phyloP scores from a whole-genome alignment of 2,113 vertebrate genomes.

The Lathamus discolor region DNA sequence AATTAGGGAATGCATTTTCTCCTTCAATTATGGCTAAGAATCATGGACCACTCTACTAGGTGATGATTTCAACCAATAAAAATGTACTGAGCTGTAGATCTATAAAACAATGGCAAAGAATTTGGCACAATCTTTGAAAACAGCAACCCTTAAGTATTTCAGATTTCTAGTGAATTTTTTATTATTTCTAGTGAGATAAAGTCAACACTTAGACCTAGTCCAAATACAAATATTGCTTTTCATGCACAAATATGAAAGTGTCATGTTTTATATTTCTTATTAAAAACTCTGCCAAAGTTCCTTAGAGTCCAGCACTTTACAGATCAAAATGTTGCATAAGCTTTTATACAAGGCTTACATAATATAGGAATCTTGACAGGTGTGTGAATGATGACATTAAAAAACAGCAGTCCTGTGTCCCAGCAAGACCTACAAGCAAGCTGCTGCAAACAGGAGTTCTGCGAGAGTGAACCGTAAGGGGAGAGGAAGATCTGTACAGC shows the following conservation, averaged over 20 bases:
- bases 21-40: neutral
- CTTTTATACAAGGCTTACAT: neutral
- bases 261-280: neutral
- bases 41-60: neutral
- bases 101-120: neutral
- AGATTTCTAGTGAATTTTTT: neutral
- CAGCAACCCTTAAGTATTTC: neutral
- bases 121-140: neutral
- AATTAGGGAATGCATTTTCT: neutral
- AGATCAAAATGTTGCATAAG: neutral
- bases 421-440: neutral
- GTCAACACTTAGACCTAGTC: neutral
- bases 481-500: neutral
- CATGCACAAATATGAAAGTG: neutral
- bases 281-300: neutral
- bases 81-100: neutral
- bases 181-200: neutral
- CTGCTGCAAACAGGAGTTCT: neutral
- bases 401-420: neutral
- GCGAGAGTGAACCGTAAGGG: neutral
- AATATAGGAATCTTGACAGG: neutral
- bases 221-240: neutral
- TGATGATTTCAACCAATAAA: neutral
- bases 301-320: neutral
- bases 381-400: neutral